Conservation (phyloP, 1,140 invertebrate genomes). For the Drosophila busckii region DNA sequence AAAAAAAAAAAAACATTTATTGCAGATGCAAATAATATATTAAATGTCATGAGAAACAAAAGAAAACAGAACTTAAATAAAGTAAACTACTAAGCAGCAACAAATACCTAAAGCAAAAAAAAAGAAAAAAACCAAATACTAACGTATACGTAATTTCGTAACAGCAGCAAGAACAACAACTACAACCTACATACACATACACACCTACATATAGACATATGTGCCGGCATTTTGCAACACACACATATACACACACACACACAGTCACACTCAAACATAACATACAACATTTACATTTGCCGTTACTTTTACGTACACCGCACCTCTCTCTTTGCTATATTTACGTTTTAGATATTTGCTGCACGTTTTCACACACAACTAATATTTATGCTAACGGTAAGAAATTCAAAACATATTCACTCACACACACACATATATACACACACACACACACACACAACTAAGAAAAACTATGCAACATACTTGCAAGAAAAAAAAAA, state of each 20-base stretch:
- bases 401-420: constrained; percentile 11
- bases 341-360: constrained; percentile 62
- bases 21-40: constrained; percentile 4
- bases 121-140: constrained; percentile 11
- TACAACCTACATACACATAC: constrained; percentile 10
- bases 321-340: constrained; percentile 37
- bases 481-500: background rate
- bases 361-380: constrained; percentile 55
- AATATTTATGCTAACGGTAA: constrained; percentile 59
- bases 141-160: constrained; percentile 68
- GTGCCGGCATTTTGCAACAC: constrained; percentile 34
- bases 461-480: constrained; percentile 12
- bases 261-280: constrained; percentile 12
- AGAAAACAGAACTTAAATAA: constrained; percentile 29
- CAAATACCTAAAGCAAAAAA: constrained; percentile 39
- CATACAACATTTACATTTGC: constrained; percentile 26
- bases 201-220: constrained; percentile 20
- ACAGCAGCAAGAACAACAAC: constrained; percentile 23
- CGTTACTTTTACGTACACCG: constrained; percentile 51
- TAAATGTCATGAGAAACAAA: constrained; percentile 7
- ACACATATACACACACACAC: constrained; percentile 2
- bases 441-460: constrained; percentile 6
- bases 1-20: background rate
- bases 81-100: constrained; percentile 46
- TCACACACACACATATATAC: background rate